A percentile compares a stretch with the other conserved stretches of the same genome.
Conservation (phyloP, 1,140 invertebrate genomes). For the Plutomurus gul region DNA sequence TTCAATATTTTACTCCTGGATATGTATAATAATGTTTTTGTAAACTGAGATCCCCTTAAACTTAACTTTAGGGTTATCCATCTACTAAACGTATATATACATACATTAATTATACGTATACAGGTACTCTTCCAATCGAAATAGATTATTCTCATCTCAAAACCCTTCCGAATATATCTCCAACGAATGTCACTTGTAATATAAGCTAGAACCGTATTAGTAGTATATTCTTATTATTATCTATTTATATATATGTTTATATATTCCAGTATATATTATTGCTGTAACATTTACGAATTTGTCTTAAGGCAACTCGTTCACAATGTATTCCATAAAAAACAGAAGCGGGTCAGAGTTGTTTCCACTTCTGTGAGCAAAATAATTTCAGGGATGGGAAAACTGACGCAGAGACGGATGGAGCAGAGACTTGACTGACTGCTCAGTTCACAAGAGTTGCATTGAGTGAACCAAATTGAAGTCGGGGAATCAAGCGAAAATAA, state of each 20-base stretch:
- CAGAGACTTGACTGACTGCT: not conserved
- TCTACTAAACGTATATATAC: not conserved
- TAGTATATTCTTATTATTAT: no score
- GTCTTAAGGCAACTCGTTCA: not conserved
- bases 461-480: conserved; percentile 1
- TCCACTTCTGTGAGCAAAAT: conserved; percentile 4
- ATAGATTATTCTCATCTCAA: not conserved
- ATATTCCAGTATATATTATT: no score
- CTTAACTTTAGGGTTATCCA: not conserved
- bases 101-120: not conserved
- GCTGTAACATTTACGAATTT: not conserved
- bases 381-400: not conserved
- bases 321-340: conserved; percentile 8
- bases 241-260: no score
- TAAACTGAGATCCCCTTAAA: no score
- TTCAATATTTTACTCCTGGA: no score
- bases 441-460: not conserved
- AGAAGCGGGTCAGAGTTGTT: conserved; percentile 14
- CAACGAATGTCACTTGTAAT: not conserved
- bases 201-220: not conserved
- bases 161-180: not conserved
- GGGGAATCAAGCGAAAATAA: not conserved
- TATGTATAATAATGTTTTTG: no score
- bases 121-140: not conserved
- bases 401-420: not conserved